phyloP scores from a whole-genome alignment of 2,888 invertebrate species.

The Candidula unifasciata region DNA sequence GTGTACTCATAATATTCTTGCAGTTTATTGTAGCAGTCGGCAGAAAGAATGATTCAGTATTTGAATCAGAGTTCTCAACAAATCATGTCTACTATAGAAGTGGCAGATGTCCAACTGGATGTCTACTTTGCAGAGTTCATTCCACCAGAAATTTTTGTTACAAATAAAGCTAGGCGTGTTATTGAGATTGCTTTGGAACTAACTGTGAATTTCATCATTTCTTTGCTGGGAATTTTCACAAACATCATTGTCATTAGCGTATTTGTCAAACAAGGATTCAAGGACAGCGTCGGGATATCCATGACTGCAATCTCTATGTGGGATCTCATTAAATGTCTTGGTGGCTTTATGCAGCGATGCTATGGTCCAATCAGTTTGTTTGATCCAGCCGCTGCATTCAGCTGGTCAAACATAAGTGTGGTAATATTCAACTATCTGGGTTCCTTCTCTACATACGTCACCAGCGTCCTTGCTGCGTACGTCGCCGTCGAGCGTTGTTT shows the following conservation, averaged over 20 bases:
- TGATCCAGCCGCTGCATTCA: background rate
- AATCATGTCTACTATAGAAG: background rate
- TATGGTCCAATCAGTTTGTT: constrained; percentile 36
- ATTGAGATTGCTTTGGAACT: constrained; percentile 33
- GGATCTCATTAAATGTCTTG: constrained; percentile 45
- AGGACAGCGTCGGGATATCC: constrained; percentile 41
- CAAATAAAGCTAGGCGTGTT: background rate
- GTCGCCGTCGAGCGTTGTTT: constrained; percentile 47
- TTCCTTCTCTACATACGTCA: constrained; percentile 39
- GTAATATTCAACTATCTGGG: constrained; percentile 42
- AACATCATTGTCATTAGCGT: constrained; percentile 38
- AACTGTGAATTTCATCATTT: constrained; percentile 1
- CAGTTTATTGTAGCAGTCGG: no score
- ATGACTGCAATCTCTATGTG: constrained; percentile 43
- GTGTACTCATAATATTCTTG: no score
- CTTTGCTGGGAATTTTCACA: constrained; percentile 34
- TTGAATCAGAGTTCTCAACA: background rate
- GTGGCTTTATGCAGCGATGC: constrained; percentile 35
- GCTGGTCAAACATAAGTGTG: constrained; percentile 34
- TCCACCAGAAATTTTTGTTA: constrained; percentile 34
- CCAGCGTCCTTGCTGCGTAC: constrained; percentile 43
- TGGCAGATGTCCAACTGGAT: background rate
- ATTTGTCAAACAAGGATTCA: constrained; percentile 44
- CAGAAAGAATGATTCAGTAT: background rate
- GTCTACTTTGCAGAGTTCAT: constrained; percentile 18